Evolutionary conservation across 2,113 vertebrate genomes (phyloP).

Genomic region (Martes martes): DNA sequence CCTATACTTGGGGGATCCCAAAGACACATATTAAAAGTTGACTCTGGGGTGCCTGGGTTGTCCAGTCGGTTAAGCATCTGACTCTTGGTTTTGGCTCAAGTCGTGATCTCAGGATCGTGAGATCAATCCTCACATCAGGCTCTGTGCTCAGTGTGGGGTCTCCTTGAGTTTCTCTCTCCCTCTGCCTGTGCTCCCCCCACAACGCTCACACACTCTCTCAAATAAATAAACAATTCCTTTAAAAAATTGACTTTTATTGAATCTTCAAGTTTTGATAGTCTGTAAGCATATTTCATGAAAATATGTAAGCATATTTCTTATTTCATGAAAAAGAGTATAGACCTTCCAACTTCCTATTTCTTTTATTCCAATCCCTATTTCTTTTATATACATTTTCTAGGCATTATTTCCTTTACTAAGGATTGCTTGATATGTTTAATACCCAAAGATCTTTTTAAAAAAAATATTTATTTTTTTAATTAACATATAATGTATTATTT

Average conservation of each 20-base stretch:
- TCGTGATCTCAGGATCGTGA: not conserved
- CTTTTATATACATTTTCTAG: not conserved
- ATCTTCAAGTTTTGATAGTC: not conserved
- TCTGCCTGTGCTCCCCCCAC: not conserved
- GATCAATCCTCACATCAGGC: not conserved
- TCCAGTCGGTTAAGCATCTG: not conserved
- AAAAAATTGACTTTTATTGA: not conserved
- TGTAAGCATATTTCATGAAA: not conserved
- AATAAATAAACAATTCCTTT: not conserved
- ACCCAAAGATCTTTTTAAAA: too few relatives aligned
- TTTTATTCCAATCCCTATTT: not conserved
- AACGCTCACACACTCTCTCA: not conserved
- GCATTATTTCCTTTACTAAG: not conserved
- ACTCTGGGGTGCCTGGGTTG: not conserved
- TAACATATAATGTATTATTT: too few relatives aligned
- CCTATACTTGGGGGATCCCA: not conserved
- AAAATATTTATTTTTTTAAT: too few relatives aligned
- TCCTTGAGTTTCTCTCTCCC: not conserved
- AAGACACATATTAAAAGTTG: not conserved
- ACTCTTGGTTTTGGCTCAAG: not conserved
- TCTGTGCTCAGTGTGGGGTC: not conserved
- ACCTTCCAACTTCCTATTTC: not conserved
- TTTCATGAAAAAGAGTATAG: not conserved
- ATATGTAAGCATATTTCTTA: not conserved
- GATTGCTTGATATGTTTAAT: constrained; percentile 54